Conservation (phyloP, 2,888 invertebrate species). For the Pyrrhia umbra region DNA sequence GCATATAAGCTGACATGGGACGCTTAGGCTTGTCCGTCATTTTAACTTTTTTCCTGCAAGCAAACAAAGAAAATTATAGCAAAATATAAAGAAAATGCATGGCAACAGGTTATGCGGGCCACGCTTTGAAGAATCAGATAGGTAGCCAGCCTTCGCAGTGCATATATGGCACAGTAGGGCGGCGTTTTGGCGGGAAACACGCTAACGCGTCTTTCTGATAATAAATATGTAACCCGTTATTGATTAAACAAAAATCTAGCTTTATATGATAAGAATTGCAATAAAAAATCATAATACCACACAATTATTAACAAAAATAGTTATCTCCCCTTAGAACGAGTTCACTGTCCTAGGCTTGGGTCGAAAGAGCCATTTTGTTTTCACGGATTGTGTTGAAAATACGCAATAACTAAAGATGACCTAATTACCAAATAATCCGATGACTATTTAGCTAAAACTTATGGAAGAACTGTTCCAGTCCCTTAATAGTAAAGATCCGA, state of each 20-base stretch:
- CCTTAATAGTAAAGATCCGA: conserved; percentile 86
- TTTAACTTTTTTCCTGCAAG: conserved; percentile 91
- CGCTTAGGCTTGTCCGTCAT: conserved; percentile 98
- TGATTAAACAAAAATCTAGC: conserved; percentile 49
- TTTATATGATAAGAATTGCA: conserved; percentile 54
- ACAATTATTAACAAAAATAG: conserved; percentile 74
- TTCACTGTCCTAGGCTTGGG: conserved; percentile 89
- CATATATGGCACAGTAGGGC: conserved; percentile 77
- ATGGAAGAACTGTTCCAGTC: conserved; percentile 87
- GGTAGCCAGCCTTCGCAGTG: conserved; percentile 73
- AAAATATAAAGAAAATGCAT: conserved; percentile 63
- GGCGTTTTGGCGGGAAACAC: conserved; percentile 90
- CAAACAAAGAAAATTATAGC: conserved; percentile 63
- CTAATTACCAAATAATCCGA: conserved; percentile 85
- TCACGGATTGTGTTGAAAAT: conserved; percentile 89
- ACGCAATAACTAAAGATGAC: conserved; percentile 87
- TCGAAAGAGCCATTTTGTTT: conserved; percentile 91
- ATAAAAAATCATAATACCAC: conserved; percentile 59
- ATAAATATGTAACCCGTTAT: conserved; percentile 51
- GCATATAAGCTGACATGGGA: conserved; percentile 97
- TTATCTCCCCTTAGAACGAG: conserved; percentile 87
- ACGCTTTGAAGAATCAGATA: conserved; percentile 67
- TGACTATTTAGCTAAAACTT: conserved; percentile 83
- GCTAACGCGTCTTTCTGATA: conserved; percentile 63
- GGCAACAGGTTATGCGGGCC: conserved; percentile 78